phyloP scores from a whole-genome alignment of 2,113 vertebrate species.

The Cyprinodon brontotheroides region DNA sequence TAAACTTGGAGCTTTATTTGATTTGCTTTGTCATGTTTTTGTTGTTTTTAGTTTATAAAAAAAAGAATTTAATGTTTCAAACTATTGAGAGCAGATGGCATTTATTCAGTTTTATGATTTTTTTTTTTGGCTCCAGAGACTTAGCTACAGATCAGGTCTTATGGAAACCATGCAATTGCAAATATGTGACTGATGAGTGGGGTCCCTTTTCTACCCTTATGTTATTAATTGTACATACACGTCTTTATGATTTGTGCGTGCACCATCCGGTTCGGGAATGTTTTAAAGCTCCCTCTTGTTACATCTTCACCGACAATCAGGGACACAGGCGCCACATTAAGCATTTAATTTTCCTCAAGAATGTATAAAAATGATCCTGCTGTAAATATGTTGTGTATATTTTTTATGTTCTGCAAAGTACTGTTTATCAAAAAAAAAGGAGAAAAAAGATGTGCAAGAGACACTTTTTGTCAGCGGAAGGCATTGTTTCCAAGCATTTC shows the following conservation, averaged over 20 bases:
- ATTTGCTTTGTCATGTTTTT: slow-evolving; percentile 28
- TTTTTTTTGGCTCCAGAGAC: neutral
- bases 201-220: slow-evolving; percentile 23
- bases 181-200: slow-evolving; percentile 12
- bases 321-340: slow-evolving; percentile 83
- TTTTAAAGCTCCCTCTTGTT: slow-evolving; percentile 54
- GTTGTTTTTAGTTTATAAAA: slow-evolving; percentile 10
- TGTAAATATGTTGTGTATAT: slow-evolving; percentile 95
- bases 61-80: slow-evolving; percentile 18
- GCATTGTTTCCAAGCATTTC: slow-evolving; percentile 52
- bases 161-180: slow-evolving; percentile 23
- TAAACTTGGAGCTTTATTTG: slow-evolving; percentile 46
- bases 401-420: slow-evolving; percentile 72
- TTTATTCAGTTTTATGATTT: neutral
- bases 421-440: slow-evolving; percentile 44
- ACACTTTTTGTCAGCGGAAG: slow-evolving; percentile 48
- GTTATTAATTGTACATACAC: slow-evolving; percentile 8
- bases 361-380: slow-evolving; percentile 79
- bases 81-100: slow-evolving; percentile 5
- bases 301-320: slow-evolving; percentile 91
- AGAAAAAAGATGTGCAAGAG: slow-evolving; percentile 44
- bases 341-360: slow-evolving; percentile 81
- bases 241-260: neutral
- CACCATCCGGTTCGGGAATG: slow-evolving; percentile 31
- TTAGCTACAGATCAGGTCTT: neutral